A percentile compares a stretch with the other conserved stretches of the same genome.
phyloP scores from a whole-genome alignment of 2,113 vertebrate species.

The Jaculus jaculus region DNA sequence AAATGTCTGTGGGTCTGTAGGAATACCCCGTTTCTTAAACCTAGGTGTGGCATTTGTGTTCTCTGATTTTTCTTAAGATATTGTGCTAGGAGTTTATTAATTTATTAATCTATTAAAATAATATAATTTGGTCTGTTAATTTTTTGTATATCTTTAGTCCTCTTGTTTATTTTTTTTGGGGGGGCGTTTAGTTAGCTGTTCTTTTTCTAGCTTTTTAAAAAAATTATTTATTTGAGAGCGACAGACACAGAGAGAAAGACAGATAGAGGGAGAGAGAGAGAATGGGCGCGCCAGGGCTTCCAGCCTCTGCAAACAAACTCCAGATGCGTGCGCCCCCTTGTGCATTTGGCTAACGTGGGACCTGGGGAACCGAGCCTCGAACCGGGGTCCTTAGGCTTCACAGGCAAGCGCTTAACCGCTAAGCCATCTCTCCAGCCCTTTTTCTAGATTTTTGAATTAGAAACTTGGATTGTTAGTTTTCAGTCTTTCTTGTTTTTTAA shows the following conservation, averaged over 20 bases:
- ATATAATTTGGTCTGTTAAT: neutral
- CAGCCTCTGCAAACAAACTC: no score
- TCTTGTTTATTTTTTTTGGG: neutral
- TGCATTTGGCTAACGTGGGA: no score
- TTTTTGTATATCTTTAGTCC: neutral
- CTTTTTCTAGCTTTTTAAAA: conserved; percentile 44
- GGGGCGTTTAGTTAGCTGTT: neutral
- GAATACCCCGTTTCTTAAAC: neutral
- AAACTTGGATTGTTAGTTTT: neutral
- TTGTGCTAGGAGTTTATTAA: conserved; percentile 13
- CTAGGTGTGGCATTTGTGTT: neutral
- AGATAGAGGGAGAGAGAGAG: no score
- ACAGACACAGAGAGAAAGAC: no score
- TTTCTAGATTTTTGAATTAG: neutral
- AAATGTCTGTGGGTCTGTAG: neutral
- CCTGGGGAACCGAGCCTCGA: no score
- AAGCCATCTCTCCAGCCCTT: no score
- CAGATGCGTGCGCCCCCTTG: no score
- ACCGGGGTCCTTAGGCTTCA: no score
- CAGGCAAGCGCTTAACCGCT: no score
- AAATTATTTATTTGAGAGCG: no score
- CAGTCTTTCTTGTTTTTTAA: neutral
- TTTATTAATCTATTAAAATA: conserved; percentile 21
- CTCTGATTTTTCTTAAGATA: neutral
- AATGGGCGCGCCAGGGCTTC: no score